Conservation (phyloP, 2,888 invertebrate genomes). For the Blera fallax region DNA sequence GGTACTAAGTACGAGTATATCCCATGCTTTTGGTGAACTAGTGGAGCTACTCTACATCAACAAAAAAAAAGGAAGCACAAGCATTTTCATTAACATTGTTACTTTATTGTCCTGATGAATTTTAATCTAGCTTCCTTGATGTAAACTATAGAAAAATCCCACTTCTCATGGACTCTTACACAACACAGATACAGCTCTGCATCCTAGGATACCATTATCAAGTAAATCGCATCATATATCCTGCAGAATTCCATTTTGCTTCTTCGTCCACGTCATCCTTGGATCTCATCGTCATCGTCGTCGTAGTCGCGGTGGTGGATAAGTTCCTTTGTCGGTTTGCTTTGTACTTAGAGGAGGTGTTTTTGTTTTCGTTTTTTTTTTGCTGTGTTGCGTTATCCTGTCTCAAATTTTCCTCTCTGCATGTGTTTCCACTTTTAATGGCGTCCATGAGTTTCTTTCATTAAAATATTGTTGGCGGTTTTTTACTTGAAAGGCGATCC, state of each 20-base stretch:
- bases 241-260: slow-evolving; percentile 44
- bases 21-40: slow-evolving; percentile 18
- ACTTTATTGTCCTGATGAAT: slow-evolving; percentile 74
- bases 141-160: slow-evolving; percentile 35
- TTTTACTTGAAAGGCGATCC: slow-evolving; percentile 79
- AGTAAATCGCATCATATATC: slow-evolving; percentile 68
- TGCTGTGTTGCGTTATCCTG: slow-evolving; percentile 15
- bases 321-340: slow-evolving; percentile 65
- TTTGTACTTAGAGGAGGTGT: slow-evolving; percentile 41
- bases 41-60: slow-evolving; percentile 5
- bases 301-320: slow-evolving; percentile 34
- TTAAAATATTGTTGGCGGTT: slow-evolving; percentile 80
- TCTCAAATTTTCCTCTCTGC: slow-evolving; percentile 20
- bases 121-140: slow-evolving; percentile 72
- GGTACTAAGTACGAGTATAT: neutral
- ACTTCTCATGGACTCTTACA: neutral
- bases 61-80: neutral
- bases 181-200: neutral
- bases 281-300: neutral
- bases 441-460: slow-evolving; percentile 70
- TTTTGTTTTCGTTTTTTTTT: slow-evolving; percentile 6
- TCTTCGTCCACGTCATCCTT: neutral
- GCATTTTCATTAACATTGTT: slow-evolving; percentile 75
- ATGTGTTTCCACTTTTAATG: slow-evolving; percentile 59
- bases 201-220: slow-evolving; percentile 20